Evolutionary conservation across 1,140 invertebrate species (phyloP).

Genomic region (Drosophila persimilis): DNA sequence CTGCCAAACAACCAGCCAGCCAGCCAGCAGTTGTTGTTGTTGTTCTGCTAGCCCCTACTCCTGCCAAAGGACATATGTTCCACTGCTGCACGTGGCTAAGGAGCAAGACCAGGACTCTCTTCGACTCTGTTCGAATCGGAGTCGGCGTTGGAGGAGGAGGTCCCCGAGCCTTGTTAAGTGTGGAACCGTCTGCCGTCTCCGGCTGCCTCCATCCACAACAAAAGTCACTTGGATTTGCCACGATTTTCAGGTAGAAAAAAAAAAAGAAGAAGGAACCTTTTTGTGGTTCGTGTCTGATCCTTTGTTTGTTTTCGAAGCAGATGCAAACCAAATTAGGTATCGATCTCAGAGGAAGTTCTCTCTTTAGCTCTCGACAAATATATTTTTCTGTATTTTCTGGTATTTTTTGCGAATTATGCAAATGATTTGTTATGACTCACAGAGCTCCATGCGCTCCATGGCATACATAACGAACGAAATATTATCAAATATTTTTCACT

Average conservation of each 20-base stretch:
- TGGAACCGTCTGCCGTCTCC: slow-evolving; percentile 26
- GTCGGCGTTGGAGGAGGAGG: neutral
- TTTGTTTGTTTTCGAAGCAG: slow-evolving; percentile 27
- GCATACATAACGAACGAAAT: slow-evolving; percentile 32
- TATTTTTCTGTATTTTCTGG: neutral
- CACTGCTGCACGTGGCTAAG: slow-evolving; percentile 43
- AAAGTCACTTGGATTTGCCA: slow-evolving; percentile 46
- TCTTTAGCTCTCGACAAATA: too few species aligned
- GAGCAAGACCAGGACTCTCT: slow-evolving; percentile 25
- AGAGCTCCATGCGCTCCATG: slow-evolving; percentile 6
- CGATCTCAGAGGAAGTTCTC: neutral
- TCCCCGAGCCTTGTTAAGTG: slow-evolving; percentile 27
- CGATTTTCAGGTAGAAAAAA: slow-evolving; percentile 45
- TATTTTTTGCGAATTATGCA: slow-evolving; percentile 33
- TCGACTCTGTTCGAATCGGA: too few species aligned
- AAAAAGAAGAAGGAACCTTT: slow-evolving; percentile 10
- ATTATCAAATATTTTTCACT: slow-evolving; percentile 17
- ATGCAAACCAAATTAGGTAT: slow-evolving; percentile 11
- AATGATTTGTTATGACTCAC: slow-evolving; percentile 34
- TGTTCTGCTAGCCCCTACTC: slow-evolving; percentile 5
- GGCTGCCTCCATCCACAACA: too few species aligned
- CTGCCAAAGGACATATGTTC: slow-evolving; percentile 35
- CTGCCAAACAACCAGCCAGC: slow-evolving; percentile 1
- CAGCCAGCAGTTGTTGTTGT: slow-evolving; percentile 24
- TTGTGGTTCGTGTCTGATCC: slow-evolving; percentile 38